Base-by-base conservation (phyloP, 2,888 invertebrate genomes). In the Stegana nigrithorax region DNA sequence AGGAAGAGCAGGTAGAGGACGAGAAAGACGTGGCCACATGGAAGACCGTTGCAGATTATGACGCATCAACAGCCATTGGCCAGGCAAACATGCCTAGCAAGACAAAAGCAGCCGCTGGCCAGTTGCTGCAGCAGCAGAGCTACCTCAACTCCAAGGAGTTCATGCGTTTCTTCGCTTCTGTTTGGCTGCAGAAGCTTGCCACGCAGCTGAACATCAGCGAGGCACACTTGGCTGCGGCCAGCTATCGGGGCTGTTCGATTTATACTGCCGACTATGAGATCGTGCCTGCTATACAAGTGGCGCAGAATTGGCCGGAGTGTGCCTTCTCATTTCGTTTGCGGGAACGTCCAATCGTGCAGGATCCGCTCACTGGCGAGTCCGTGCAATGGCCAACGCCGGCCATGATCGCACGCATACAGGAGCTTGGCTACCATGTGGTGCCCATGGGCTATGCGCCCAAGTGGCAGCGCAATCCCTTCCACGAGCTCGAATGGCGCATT, bases 401-500 rank as follows among this genome's bases (percentile, higher is more conserved):
- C 58, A 90, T 92, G 89, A 87, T 92, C 0, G 88, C 88, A 26
- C 90, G 91, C 75, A 88, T 93, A 2, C 88, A 88, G 59, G 88
- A 88, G 3, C 88, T 90, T 58, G 91, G 92, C 1, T 93, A 91
- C 72, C 88, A 91, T 67, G 84, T 93, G 25, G 88, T 92, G 10
- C 94, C 94, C 0, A 86, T 90, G 66, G 92, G 92, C 6, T 91
- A 89, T 81, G 87, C 89, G 50, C 88, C 90, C 4, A 91, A 90
- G 75, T 87, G 88, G 59, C 88, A 89, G 2, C 81, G 84, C 17
- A 92, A 91, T 81, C 86, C 88, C 0, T 88, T 89, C 29, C 88
- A 89, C 55, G 88, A 90, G 63, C 84, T 93, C 19, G 93, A 94
- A 82, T 95, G 94, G 94, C 91, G 90, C 82, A 87, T 94, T 2